Conservation (phyloP, 2,797 vertebrate genomes). For the Eremophila alpestris region DNA sequence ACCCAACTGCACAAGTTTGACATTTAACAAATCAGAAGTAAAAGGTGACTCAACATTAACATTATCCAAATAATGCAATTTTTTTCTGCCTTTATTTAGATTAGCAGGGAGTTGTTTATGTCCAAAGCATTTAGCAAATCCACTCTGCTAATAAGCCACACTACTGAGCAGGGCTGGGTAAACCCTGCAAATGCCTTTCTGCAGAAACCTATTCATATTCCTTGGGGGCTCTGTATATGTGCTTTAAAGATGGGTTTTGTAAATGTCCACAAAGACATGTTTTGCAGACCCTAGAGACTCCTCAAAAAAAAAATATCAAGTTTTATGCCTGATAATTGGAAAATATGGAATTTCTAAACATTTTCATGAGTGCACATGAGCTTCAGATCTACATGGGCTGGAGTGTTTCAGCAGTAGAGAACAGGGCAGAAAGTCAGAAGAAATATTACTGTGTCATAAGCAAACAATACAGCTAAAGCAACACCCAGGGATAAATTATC, state of each 20-base stretch:
- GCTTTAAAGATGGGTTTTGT: background rate
- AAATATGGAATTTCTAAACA: background rate
- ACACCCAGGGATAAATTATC: background rate
- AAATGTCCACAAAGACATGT: background rate
- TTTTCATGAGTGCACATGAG: background rate
- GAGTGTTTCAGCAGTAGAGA: background rate
- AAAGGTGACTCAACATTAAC: conserved; percentile 15
- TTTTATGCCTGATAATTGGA: background rate
- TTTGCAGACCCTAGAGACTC: background rate
- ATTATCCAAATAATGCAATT: background rate
- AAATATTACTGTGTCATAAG: background rate
- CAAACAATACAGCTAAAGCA: background rate
- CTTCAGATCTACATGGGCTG: background rate
- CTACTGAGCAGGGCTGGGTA: background rate
- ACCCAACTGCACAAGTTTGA: background rate
- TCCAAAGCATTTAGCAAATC: background rate
- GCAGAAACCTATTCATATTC: background rate
- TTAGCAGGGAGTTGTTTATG: background rate
- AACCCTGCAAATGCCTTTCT: background rate
- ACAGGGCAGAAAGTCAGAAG: background rate
- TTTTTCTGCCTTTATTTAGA: background rate
- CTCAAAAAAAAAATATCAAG: background rate
- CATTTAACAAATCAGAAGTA: conserved; percentile 41
- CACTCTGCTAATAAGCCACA: background rate
- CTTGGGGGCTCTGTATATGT: background rate